phyloP scores from a whole-genome alignment of 2,113 vertebrate genomes.

The Planiliza haematocheilus region DNA sequence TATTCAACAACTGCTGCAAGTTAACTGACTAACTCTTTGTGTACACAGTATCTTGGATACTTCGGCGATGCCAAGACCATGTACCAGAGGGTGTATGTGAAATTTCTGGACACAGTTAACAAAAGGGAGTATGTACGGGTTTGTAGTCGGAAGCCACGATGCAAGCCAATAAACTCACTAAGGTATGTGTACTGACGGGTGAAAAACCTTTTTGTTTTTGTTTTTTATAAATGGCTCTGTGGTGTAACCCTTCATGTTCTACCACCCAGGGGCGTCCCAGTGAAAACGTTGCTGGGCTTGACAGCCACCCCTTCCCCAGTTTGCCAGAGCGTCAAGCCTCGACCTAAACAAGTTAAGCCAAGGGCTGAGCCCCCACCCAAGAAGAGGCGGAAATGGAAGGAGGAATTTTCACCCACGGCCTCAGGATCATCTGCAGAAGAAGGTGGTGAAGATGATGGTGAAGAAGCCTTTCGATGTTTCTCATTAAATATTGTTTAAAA shows the following conservation, averaged over 20 bases:
- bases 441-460: slow-evolving; percentile 89
- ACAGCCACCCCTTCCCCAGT: slow-evolving; percentile 70
- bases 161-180: slow-evolving; percentile 90
- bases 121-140: slow-evolving; percentile 98
- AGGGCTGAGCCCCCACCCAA: slow-evolving; percentile 97
- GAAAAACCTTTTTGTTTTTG: neutral
- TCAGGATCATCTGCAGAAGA: slow-evolving; percentile 91
- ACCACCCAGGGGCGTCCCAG: slow-evolving; percentile 77
- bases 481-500: neutral
- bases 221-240: neutral
- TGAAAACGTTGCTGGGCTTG: slow-evolving; percentile 81
- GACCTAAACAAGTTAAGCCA: slow-evolving; percentile 90
- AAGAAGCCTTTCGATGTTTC: slow-evolving; percentile 50
- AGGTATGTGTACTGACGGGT: slow-evolving; percentile 81
- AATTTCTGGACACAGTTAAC: slow-evolving; percentile 97
- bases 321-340: slow-evolving; percentile 86
- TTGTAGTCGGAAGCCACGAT: slow-evolving; percentile 94
- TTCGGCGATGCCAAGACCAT: slow-evolving; percentile 97
- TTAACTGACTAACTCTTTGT: too few species aligned
- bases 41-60: slow-evolving; percentile 93
- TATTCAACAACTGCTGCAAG: neutral
- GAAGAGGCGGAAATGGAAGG: slow-evolving; percentile 98
- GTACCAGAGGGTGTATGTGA: slow-evolving; percentile 97
- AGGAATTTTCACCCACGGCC: slow-evolving; percentile 89
- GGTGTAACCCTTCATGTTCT: slow-evolving; percentile 18